phyloP scores from a whole-genome alignment of 2,888 invertebrate genomes.

The Caenorhabditis drosophilae region DNA sequence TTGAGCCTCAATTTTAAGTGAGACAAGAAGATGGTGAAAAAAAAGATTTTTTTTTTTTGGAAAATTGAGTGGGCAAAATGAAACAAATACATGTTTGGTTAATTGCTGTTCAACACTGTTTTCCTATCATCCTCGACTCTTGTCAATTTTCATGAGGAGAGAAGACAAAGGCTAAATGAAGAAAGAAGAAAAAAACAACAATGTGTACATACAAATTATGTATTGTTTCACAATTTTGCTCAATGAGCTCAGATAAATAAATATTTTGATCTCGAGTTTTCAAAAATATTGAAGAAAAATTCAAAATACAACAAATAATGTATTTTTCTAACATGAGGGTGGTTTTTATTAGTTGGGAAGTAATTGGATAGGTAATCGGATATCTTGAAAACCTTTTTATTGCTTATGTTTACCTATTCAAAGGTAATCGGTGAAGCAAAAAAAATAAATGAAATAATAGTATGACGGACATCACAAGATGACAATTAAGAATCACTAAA shows the following conservation, averaged over 20 bases:
- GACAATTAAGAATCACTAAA: too few species aligned
- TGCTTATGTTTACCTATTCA: slow-evolving; percentile 10
- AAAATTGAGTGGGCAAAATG: too few species aligned
- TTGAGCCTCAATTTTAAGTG: too few species aligned
- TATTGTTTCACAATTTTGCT: not conserved
- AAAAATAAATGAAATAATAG: slow-evolving; percentile 1
- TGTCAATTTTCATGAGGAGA: too few species aligned
- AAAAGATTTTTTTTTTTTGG: too few species aligned
- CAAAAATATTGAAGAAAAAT: not conserved
- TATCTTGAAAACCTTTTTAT: slow-evolving; percentile 25
- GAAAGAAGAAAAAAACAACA: not conserved
- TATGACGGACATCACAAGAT: slow-evolving; percentile 10
- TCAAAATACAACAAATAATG: slow-evolving; percentile 6
- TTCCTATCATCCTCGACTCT: too few species aligned
- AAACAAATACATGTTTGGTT: too few species aligned
- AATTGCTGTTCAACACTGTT: too few species aligned
- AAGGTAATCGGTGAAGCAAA: not conserved
- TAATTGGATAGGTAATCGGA: slow-evolving; percentile 43
- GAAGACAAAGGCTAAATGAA: too few species aligned
- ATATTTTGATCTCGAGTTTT: not conserved
- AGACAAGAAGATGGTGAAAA: too few species aligned
- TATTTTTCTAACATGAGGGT: slow-evolving; percentile 9
- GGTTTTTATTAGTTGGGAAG: too few species aligned
- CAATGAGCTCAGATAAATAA: not conserved
- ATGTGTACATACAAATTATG: not conserved